Evolutionary conservation across 2,797 vertebrate genomes (phyloP), one percentile per base, ranked within the genome.

Genomic region (Acanthis flammea): DNA sequence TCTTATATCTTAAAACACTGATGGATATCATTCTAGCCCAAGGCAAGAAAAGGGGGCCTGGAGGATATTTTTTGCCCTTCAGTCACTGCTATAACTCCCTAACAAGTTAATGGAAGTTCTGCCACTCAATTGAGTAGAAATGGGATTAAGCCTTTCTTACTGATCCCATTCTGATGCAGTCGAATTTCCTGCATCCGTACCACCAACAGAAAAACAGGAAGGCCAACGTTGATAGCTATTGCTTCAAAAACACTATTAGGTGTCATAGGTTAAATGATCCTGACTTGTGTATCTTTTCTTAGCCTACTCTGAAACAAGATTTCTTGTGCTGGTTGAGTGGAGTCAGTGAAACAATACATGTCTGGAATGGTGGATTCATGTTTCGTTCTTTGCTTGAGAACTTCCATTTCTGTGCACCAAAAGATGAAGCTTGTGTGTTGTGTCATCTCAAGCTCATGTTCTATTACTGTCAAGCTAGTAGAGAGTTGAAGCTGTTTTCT

Each of bases 191-290:
- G 28, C n/a, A 55, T 24, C 16, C 0, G 0, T 57, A 35, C 2
- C 7, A 77, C 22, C 19, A 41, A 48, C 7, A 39, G 35, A 44
- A 87, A 76, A 71, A 47, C 16, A 87, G n/a, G n/a, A 67, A 86
- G 35, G 30, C 21, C 35, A 35, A 10, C 0, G 0, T 51, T 71
- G 63, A 74, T 67, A 62, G 41, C 68, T 67, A 35, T 1, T 37
- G 35, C 0, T 0, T 0, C n/a, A 1, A 41, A 44, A 80, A 86
- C 50, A 19, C 6, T 61, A 17, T 44, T 0, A 2, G 6, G 3
- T 88, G 19, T 78, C 44, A 28, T 17, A 72, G 35, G 72, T 51
- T 88, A 88, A 80, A 57, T 0, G 0, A 55, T 74, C 31, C 33
- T 55, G 18, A 44, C 19, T 80, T 60, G 35, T 42, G 11, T 35